Percentiles rank a stretch among this genome's conserved stretches.
Evolutionary conservation across 2,888 invertebrate species (phyloP).

Genomic region (Cerceris ruficornis): DNA sequence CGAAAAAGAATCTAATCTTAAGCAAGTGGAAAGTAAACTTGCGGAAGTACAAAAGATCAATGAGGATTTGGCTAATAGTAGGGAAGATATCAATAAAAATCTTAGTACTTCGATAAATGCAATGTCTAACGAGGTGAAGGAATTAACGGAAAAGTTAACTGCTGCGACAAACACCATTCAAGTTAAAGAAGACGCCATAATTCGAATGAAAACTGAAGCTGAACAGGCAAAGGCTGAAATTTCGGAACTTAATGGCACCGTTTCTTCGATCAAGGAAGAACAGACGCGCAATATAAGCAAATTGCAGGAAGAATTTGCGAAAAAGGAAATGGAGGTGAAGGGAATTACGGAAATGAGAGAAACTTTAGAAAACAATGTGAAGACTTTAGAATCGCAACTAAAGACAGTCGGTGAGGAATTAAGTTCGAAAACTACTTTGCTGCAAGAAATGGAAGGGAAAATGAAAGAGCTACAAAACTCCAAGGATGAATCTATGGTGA

Average conservation of each 20-base stretch:
- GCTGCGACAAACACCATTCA: slow-evolving; percentile 41
- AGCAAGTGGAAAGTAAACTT: slow-evolving; percentile 78
- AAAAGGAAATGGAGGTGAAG: slow-evolving; percentile 72
- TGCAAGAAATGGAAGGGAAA: slow-evolving; percentile 82
- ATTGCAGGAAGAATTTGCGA: slow-evolving; percentile 23
- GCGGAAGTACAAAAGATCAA: slow-evolving; percentile 39
- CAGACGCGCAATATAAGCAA: slow-evolving; percentile 62
- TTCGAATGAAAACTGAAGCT: slow-evolving; percentile 52
- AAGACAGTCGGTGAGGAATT: slow-evolving; percentile 57
- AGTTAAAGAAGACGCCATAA: slow-evolving; percentile 49
- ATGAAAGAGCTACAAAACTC: slow-evolving; percentile 82
- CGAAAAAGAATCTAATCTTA: slow-evolving; percentile 76
- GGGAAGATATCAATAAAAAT: slow-evolving; percentile 34
- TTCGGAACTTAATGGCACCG: slow-evolving; percentile 79
- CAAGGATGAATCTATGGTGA: slow-evolving; percentile 62
- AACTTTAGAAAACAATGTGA: slow-evolving; percentile 82
- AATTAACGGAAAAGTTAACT: slow-evolving; percentile 52
- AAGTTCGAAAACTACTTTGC: slow-evolving; percentile 73
- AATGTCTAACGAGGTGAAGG: slow-evolving; percentile 46
- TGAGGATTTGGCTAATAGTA: slow-evolving; percentile 28
- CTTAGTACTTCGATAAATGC: slow-evolving; percentile 34
- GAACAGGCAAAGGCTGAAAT: slow-evolving; percentile 58
- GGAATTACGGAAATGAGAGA: slow-evolving; percentile 83
- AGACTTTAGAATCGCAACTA: slow-evolving; percentile 67
- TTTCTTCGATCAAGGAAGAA: slow-evolving; percentile 81